These are phyloP conservation scores for Scytalopus superciliaris DNA, from an alignment of 2,113 vertebrate genomes.

Conservation along the genomic window DNA sequence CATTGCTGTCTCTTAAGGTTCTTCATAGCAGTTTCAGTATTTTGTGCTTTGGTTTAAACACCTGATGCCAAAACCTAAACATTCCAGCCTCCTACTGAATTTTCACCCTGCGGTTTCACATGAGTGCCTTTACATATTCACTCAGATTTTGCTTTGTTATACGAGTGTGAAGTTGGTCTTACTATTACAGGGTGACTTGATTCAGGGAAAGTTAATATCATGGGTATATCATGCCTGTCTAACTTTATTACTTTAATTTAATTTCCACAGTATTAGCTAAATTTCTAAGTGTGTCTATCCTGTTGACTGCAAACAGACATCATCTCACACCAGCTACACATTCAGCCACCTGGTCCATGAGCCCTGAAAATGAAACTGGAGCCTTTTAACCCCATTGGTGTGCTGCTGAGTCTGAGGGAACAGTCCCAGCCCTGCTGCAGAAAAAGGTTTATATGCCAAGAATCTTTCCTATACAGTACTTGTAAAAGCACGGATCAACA, in stretches of 20 bases:
- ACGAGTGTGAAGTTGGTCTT: not conserved
- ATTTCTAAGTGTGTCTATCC: not conserved
- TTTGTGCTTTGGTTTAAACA: not conserved
- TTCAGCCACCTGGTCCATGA: not conserved
- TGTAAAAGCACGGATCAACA: not conserved
- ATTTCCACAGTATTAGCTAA: not conserved
- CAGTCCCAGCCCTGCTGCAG: not conserved
- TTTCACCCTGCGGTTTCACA: not conserved
- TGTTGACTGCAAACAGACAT: not conserved
- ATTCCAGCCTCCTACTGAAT: not conserved
- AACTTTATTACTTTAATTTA: not conserved
- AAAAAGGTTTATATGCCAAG: not conserved
- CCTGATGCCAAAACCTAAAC: not conserved
- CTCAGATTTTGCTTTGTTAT: not conserved
- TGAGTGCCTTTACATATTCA: not conserved
- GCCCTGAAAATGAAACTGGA: not conserved
- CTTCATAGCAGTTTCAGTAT: not conserved
- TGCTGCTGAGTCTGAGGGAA: not conserved
- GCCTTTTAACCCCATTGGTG: not conserved
- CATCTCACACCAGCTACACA: not conserved
- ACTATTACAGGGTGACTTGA: not conserved
- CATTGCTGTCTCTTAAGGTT: accelerated
- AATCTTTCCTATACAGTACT: not conserved
- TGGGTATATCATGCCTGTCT: not conserved
- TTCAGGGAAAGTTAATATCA: not conserved